phyloP scores from a whole-genome alignment of 2,797 vertebrate genomes.

The Sternotherus odoratus region DNA sequence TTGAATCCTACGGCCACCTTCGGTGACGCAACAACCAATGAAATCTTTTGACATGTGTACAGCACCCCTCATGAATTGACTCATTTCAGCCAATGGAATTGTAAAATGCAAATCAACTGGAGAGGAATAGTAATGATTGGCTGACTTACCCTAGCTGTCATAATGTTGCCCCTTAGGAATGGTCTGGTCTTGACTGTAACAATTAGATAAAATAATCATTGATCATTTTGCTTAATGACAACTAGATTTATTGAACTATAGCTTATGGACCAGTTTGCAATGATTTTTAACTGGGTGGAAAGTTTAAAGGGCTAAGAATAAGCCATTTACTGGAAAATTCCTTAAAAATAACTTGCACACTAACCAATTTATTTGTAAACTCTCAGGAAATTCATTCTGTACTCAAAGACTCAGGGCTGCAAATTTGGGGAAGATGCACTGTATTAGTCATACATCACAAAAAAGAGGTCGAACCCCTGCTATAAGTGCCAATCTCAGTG shows the following conservation, averaged over 20 bases:
- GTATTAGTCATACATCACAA: neutral
- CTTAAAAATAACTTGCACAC: neutral
- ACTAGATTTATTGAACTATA: neutral
- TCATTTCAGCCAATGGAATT: constrained; percentile 27
- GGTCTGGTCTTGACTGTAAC: neutral
- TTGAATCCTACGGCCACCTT: neutral
- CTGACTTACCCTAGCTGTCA: neutral
- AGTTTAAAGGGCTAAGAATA: neutral
- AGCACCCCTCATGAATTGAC: neutral
- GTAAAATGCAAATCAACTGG: neutral
- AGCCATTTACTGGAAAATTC: neutral
- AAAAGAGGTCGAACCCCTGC: neutral
- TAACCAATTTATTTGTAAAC: neutral
- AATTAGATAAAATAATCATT: neutral
- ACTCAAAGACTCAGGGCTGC: neutral
- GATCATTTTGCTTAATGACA: neutral
- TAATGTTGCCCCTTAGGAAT: neutral
- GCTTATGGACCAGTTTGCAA: neutral
- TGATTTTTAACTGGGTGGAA: neutral
- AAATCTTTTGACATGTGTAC: neutral
- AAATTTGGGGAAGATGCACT: accelerated
- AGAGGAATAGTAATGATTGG: neutral
- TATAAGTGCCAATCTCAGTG: accelerated
- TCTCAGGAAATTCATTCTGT: neutral
- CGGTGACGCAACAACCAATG: neutral